These are phyloP conservation scores for Haliclystus octoradiatus DNA, from an alignment of 30 jellyfish, hydroid and myxozoan species.

Conservation along the genomic window DNA sequence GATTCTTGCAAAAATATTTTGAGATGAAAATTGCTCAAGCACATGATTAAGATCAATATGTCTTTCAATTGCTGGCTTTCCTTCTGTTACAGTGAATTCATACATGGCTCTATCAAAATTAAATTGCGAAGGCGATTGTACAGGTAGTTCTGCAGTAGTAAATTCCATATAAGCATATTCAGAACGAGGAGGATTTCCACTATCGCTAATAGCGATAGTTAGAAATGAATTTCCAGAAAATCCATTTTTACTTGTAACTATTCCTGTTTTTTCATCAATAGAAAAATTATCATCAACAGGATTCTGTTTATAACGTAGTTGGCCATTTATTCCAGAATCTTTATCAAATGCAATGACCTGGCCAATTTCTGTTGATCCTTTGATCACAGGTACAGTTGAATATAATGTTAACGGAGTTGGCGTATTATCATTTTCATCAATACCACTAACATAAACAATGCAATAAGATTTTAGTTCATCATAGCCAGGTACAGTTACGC, in stretches of 20 bases:
- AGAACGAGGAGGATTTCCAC: neutral
- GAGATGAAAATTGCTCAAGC: neutral
- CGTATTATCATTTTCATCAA: slow-evolving; percentile 64
- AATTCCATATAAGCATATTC: neutral
- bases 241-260: neutral
- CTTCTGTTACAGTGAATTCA: neutral
- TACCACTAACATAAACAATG: slow-evolving; percentile 22
- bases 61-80: neutral
- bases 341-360: neutral
- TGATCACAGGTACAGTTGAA: neutral
- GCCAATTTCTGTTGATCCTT: neutral
- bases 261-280: neutral
- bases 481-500: slow-evolving; percentile 36
- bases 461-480: slow-evolving; percentile 38
- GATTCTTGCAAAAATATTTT: too few relatives aligned
- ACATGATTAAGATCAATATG: neutral
- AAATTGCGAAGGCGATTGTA: neutral
- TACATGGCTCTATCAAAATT: neutral
- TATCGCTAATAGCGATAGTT: neutral
- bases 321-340: neutral
- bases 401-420: slow-evolving; percentile 4
- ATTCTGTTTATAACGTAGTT: neutral
- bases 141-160: neutral
- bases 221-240: neutral
- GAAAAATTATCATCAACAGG: neutral